Evolutionary conservation across 2,888 invertebrate genomes (phyloP), one percentile per base, ranked within the genome.

Genomic region (Pyrgus malvae): DNA sequence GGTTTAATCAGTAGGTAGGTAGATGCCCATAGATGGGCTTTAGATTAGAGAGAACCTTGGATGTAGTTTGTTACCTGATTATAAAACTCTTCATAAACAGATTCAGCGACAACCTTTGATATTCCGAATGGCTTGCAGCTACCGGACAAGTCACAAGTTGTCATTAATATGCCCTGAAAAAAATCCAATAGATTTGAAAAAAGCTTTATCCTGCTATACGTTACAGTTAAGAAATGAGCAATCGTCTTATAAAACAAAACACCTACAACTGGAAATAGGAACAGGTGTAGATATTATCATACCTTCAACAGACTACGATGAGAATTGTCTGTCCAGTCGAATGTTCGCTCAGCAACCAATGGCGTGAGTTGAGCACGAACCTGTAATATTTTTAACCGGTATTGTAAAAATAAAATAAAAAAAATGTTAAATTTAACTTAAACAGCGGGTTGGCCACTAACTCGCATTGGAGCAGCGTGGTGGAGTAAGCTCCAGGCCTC

Each of bases 91-190:
- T 91, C 84, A 56, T 93, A 93, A 6, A 93, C 81, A 9, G 81
- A 68, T 58, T 91, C 91, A 0, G 91, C 89, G 19, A 92, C 84
- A 8, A 66, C 72, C 64, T 91, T 92, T 0, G 92, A 78, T 0
- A 92, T 76, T 0, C 87, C 80, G 57, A 92, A 93, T 0, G 93
- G 92, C 64, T 93, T 93, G 62, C 92, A 92, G 56, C 81, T 79
- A 0, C 92, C 93, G 0, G 93, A 92, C 35, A 93, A 74, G 68
- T 93, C 93, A 58, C 92, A 90, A 1, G 91, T 88, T 0, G 93
- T 93, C 93, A 93, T 93, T 11, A 90, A 56, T 38, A 90, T 87
- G 5, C 90, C 90, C 90, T 90, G 66, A 29, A 41, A 25, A 23
- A n/a, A n/a, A n/a, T n/a, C n/a, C n/a, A n/a, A n/a, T n/a, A n/a